Evolutionary conservation across 2,113 vertebrate genomes (phyloP).

Genomic region (Tyrannus savana): DNA sequence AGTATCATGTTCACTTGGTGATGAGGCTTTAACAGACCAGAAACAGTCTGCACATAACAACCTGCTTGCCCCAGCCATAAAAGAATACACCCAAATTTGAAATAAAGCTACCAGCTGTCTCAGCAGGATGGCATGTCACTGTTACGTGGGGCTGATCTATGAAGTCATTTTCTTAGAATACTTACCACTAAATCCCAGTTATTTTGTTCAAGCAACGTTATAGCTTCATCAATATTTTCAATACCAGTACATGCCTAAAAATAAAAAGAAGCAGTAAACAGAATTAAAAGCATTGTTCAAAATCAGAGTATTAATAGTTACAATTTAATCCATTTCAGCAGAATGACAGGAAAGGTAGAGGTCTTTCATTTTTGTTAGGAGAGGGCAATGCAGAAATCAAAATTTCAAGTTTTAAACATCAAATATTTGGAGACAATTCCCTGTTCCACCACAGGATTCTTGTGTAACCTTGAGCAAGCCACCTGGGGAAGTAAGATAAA

Average conservation of each 20-base stretch:
- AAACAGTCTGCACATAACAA: not conserved
- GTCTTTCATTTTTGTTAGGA: not conserved
- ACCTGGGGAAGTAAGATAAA: slow-evolving; percentile 1
- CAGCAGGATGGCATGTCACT: not conserved
- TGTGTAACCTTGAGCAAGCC: not conserved
- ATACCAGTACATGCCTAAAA: slow-evolving; percentile 97
- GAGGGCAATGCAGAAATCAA: not conserved
- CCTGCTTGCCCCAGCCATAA: not conserved
- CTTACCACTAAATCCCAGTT: slow-evolving; percentile 99
- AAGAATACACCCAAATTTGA: not conserved
- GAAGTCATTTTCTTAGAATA: slow-evolving; percentile 56
- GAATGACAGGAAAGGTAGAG: not conserved
- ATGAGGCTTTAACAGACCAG: not conserved
- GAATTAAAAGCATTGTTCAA: slow-evolving; percentile 49
- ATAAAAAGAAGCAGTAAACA: slow-evolving; percentile 44
- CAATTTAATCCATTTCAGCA: not conserved
- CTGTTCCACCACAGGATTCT: not conserved
- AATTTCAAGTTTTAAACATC: not conserved
- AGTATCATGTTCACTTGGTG: not conserved
- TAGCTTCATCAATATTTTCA: slow-evolving; percentile 99
- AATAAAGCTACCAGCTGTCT: not conserved
- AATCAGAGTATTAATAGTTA: not conserved
- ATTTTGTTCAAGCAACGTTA: slow-evolving; percentile 98
- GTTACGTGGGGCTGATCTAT: not conserved
- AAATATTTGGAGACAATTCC: not conserved